Base-by-base conservation (phyloP, 2,888 invertebrate species). In the Eristalis intricaria region DNA sequence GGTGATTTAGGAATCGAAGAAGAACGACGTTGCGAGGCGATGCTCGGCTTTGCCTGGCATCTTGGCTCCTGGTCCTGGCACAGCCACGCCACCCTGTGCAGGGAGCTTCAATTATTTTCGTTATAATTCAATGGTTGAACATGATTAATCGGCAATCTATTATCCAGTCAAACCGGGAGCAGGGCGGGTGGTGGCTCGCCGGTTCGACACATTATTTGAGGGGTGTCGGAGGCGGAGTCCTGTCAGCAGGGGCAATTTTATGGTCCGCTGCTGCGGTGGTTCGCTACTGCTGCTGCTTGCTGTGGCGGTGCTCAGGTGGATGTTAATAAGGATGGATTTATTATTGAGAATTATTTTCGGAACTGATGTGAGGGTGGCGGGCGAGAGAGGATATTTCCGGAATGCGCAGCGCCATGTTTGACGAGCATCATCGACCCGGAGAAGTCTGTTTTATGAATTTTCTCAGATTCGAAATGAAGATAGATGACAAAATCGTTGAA, bases 61-160 rank as follows among this genome's bases (percentile, higher is more conserved):
- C 60, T 69, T 65, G 60, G 19, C 13, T 60, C 29, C 61, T 26
- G 26, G n/a, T 60, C 29, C 61, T 77, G 58, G 56, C 38, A 26
- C 13, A n/a, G 1, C 26, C 13, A 32, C 38, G 13, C 11, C 77
- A 77, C 60, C 74, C 50, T 71, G 56, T 61, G 78, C 85, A 77
- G 68, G 73, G 73, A 87, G 73, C 79, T 87, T 87, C 89, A 90
- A 90, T 90, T 90, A 90, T 89, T 89, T 90, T 90, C 87, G 87
- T 89, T 90, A 90, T 90, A 90, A 89, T 89, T 90, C 89, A 89
- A 90, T 90, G 90, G 90, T 89, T 90, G 89, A 89, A 86, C 85
- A 90, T 90, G 89, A 90, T 90, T 90, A 89, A 90, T 89, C 88
- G 90, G 81, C 80, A 89, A 82, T 84, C 84, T 88, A 87, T 87